Conservation (phyloP, 2,113 vertebrate species). For the Atrichornis clamosus region DNA sequence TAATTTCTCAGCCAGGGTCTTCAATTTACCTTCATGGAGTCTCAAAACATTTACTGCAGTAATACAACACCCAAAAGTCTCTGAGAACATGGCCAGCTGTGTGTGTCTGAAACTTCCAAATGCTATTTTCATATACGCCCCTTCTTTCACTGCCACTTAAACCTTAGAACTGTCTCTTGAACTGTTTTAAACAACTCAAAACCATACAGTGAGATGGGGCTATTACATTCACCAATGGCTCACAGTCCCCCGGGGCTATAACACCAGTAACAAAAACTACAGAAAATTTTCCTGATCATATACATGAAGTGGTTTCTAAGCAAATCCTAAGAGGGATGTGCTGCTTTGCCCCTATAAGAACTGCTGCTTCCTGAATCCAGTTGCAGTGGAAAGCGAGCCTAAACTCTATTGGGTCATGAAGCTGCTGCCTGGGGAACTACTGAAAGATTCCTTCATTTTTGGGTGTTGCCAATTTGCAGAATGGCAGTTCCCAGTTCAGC, state of each 20-base stretch:
- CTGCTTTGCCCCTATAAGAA: neutral
- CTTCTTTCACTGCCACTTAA: neutral
- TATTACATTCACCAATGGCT: neutral
- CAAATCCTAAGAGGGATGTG: neutral
- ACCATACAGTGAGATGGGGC: fast-evolving
- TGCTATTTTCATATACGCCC: neutral
- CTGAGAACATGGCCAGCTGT: fast-evolving
- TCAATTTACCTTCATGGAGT: neutral
- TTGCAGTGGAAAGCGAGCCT: neutral
- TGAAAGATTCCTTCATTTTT: neutral
- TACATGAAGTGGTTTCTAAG: neutral
- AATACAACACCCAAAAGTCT: neutral
- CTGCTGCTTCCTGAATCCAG: neutral
- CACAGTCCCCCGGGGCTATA: fast-evolving
- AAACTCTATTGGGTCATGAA: fast-evolving
- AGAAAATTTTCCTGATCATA: neutral
- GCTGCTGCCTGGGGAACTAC: neutral
- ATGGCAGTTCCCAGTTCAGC: neutral
- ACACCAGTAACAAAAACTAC: neutral
- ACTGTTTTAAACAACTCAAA: neutral
- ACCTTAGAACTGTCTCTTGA: neutral
- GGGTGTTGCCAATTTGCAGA: neutral
- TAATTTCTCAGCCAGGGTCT: neutral
- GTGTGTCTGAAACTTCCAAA: neutral
- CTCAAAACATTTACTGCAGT: neutral